Evolutionary conservation across 2,113 vertebrate genomes (phyloP), one percentile per base, ranked within the genome.

Genomic region (Baryphthengus martii): DNA sequence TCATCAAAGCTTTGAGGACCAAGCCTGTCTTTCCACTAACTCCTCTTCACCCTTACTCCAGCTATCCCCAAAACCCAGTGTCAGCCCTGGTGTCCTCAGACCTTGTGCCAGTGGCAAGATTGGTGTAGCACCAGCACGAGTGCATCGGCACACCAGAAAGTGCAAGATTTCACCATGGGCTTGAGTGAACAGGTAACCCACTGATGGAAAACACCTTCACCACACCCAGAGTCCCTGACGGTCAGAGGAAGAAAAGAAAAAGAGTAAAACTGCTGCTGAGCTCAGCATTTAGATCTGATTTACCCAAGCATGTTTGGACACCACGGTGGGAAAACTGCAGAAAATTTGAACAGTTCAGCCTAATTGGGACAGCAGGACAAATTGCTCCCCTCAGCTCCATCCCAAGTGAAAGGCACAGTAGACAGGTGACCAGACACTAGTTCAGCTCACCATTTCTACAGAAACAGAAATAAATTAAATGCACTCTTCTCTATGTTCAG

Each of bases 161-260:
- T 2, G 0, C 33, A 28, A 7, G 8, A 17, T 28, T 62, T 50
- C 53, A 28, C 31, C 4, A 0, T 0, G 15, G 65, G 21, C 50
- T 68, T 33, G 10, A n/a, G 28, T 4, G 2, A 71, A 17, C 29
- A 21, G n/a, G 44, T 40, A 66, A 47, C n/a, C n/a, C 13, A 11
- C 40, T 17, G 17, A 44, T 75, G 37, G 21, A 79, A 75, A 72
- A 39, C 33, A 47, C 28, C 49, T 82, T 65, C 40, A 44, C 6
- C 31, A 16, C 7, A 73, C 23, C 31, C 53, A 40, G 26, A 70
- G 9, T 18, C 89, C 37, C 40, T 9, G 2, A 17, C 29, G n/a
- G 26, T 26, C 28, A 45, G 28, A 71, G 33, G 35, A 70, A 71
- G 37, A 52, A 68, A 20, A 79, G 21, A 44, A 31, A 61, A 65